Base-by-base conservation (phyloP, 2,797 vertebrate genomes). In the Pipistrellus pipistrellus region DNA sequence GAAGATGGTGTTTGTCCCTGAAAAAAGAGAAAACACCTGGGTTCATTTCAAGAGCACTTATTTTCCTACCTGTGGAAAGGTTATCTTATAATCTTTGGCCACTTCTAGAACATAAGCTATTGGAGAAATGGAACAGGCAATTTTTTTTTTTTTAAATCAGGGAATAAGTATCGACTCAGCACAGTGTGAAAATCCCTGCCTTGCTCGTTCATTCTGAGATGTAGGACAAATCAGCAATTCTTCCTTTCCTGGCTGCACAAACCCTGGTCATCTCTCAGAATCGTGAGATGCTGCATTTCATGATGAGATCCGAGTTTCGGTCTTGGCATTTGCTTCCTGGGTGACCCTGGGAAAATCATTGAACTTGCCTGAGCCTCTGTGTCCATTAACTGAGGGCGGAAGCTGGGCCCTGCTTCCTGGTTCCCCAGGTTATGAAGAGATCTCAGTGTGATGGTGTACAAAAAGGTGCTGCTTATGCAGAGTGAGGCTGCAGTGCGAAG, bases 331-430 rank as follows among this genome's bases (percentile, higher is more conserved):
- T 75, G 38, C 66, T 80, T 57, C 11, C 46, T 46, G 72, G 68
- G 53, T 46, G 8, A 44, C 76, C 23, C 51, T 69, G 73, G 23
- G 55, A 66, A 77, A 38, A 41, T n/a, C 78, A 35, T 0, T 14
- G 38, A 44, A 25, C n/a, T 57, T 8, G 3, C n/a, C 44, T 23
- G 55, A 88, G 15, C 4, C 12, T 77, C 55, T 38, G 38, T 25
- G 21, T 5, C 0, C 1, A 14, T 10, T 1, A 17, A 84, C 80
- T 53, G 18, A 53, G 17, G 7, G 38, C 0, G 0, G 18, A 6
- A 35, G 21, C 4, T 21, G 11, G 7, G 25, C 17, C 57, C 46
- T 11, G 4, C n/a, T 62, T 62, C 59, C 41, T 32, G 6, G 10
- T 21, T 10, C 11, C 1, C 57, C 69, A 41, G 44, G 27, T 41